Base-by-base conservation (phyloP, 2,888 invertebrate species). In the Caenorhabditis sp. region DNA sequence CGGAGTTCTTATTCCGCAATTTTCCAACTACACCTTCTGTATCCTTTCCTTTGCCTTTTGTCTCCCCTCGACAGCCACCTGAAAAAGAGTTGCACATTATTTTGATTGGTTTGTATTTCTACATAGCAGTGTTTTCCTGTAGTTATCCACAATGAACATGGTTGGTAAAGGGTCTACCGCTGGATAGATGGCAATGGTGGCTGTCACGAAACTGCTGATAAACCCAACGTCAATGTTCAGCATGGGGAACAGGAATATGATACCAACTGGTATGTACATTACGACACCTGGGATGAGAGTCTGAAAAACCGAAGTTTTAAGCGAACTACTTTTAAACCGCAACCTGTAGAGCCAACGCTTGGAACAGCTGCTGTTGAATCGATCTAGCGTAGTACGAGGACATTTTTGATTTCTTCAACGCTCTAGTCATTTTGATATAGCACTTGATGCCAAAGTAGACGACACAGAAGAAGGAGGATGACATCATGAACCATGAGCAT, bases 141-240 rank as follows among this genome's bases (percentile, higher is more conserved):
- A 76, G 14, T 26, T 66, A n/a, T 47, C 41, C 16, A 76, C 49
- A n/a, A 76, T 59, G 12, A 76, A 28, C 38, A 76, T 76, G 8
- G 68, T 68, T 12, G 76, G 76, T 0, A 76, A 31, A 6, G 76
- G 76, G 44, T 76, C 76, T n/a, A 68, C 35, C 1, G 49, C 76
- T 16, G 76, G 76, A 26, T 68, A 76, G 14, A 76, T 22, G 0
- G 76, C 49, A 38, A 76, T 68, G 0, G 76, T 66, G 14, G 47
- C 56, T 0, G 59, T 64, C 14, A 58, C 68, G n/a, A 66, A 35
- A 35, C 72, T 72, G 22, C 49, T 47, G 16, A 59, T 12, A 28
- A 7, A 35, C 3, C 58, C 68, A 14, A 68, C 31, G 10, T 68
- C 49, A n/a, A 58, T 3, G 35, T 68, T 26, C 19, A 63, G 19